A percentile compares a stretch with the other conserved stretches of the same genome.
Conservation (phyloP, 2,797 vertebrate genomes). For the Sorex maritimensis region DNA sequence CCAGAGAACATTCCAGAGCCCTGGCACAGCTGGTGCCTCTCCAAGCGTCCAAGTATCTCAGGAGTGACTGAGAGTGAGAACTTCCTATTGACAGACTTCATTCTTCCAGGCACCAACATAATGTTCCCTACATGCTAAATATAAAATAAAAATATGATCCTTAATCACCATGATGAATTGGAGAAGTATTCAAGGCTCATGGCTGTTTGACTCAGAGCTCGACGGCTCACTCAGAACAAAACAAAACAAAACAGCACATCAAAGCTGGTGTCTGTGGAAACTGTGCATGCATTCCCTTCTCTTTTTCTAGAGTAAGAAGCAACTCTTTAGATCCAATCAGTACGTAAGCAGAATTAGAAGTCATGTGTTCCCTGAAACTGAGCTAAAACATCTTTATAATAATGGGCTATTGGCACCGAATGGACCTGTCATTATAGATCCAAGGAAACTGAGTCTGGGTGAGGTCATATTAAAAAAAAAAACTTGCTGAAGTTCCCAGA, state of each 20-base stretch:
- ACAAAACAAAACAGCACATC: too few species aligned
- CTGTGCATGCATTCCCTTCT: too few species aligned
- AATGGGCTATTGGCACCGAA: slow-evolving; percentile 19
- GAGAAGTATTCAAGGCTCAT: not conserved
- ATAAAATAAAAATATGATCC: not conserved
- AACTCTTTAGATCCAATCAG: slow-evolving; percentile 18
- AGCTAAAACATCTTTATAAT: not conserved
- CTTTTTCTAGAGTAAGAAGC: not conserved
- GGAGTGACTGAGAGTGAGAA: not conserved
- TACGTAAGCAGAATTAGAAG: slow-evolving; percentile 6
- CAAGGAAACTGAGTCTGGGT: not conserved
- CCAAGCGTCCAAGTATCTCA: not conserved
- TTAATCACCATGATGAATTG: not conserved
- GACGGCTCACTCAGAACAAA: not conserved
- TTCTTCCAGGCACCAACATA: not conserved
- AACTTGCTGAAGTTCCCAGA: not conserved
- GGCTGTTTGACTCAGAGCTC: not conserved
- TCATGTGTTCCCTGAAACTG: not conserved
- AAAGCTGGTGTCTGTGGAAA: not conserved
- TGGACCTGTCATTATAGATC: not conserved
- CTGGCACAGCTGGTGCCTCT: not conserved
- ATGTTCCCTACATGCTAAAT: not conserved
- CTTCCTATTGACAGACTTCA: not conserved
- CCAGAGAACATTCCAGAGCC: not conserved
- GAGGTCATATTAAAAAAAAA: not conserved